phyloP scores from a whole-genome alignment of 1,140 invertebrate genomes.

The Oedothorax gibbosus region DNA sequence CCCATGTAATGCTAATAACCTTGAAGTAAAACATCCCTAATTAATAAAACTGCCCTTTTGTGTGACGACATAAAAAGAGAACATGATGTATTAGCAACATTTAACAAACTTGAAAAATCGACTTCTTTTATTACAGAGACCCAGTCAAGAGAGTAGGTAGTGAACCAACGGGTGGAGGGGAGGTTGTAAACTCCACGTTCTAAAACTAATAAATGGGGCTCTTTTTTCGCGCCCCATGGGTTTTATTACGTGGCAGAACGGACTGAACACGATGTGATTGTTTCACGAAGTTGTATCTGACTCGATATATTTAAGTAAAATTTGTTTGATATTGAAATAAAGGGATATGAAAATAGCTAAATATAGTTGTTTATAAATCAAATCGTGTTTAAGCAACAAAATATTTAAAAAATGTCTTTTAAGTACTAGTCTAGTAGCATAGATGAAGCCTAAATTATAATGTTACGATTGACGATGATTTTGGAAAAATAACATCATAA shows the following conservation, averaged over 20 bases:
- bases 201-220: constrained; percentile 51
- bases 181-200: constrained; percentile 28
- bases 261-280: background rate
- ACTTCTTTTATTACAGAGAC: constrained; percentile 33
- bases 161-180: background rate
- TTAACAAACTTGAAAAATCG: constrained; percentile 22
- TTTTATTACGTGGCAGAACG: constrained; percentile 45
- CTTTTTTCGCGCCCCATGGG: constrained; percentile 27
- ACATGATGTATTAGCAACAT: constrained; percentile 27
- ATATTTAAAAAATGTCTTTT: too few relatives aligned
- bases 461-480: too few relatives aligned
- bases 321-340: too few relatives aligned
- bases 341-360: too few relatives aligned
- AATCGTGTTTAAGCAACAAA: too few relatives aligned
- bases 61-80: background rate
- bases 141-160: background rate
- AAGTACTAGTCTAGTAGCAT: too few relatives aligned
- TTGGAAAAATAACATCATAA: too few relatives aligned
- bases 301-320: too few relatives aligned
- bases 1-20: background rate
- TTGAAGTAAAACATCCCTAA: background rate
- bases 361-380: too few relatives aligned
- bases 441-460: too few relatives aligned
- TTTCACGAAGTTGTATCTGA: too few relatives aligned
- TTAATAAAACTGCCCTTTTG: constrained; percentile 12